These are phyloP conservation scores for Calephelis nemesis DNA, from an alignment of 1,140 invertebrate species.

Conservation along the genomic window DNA sequence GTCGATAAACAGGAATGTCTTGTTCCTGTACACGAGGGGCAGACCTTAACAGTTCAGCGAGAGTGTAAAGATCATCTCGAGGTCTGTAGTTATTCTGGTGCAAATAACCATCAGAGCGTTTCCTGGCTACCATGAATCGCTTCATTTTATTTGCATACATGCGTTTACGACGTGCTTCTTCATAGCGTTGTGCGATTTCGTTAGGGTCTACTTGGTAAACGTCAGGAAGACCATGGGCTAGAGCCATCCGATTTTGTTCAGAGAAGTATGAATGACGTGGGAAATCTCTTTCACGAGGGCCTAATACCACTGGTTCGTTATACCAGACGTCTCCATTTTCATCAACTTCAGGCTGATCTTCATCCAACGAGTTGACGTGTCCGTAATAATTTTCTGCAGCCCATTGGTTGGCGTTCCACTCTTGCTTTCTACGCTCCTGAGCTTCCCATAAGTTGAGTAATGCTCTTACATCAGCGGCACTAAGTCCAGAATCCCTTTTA, in stretches of 20 bases:
- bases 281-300: conserved; percentile 60
- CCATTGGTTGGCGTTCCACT: conserved; percentile 69
- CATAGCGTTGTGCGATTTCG: conserved; percentile 64
- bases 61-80: conserved; percentile 73
- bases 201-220: conserved; percentile 62
- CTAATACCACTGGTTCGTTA: conserved; percentile 67
- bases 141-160: conserved; percentile 75
- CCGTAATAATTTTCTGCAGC: conserved; percentile 67
- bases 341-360: conserved; percentile 65
- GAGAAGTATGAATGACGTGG: conserved; percentile 69
- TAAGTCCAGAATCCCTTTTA: conserved; percentile 74
- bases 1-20: conserved; percentile 71
- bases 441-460: conserved; percentile 75
- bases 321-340: conserved; percentile 73
- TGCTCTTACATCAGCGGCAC: conserved; percentile 72
- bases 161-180: conserved; percentile 74
- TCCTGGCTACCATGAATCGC: conserved; percentile 76
- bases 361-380: conserved; percentile 53
- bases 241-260: conserved; percentile 66
- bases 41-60: conserved; percentile 72
- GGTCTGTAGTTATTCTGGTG: conserved; percentile 65
- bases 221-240: conserved; percentile 59
- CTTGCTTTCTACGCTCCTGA: conserved; percentile 72
- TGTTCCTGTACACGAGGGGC: conserved; percentile 68
- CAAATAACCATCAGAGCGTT: conserved; percentile 65